Base-by-base conservation (phyloP, 37 sponge, comb jelly and placozoan genomes). In the Aplysina aerophoba region DNA sequence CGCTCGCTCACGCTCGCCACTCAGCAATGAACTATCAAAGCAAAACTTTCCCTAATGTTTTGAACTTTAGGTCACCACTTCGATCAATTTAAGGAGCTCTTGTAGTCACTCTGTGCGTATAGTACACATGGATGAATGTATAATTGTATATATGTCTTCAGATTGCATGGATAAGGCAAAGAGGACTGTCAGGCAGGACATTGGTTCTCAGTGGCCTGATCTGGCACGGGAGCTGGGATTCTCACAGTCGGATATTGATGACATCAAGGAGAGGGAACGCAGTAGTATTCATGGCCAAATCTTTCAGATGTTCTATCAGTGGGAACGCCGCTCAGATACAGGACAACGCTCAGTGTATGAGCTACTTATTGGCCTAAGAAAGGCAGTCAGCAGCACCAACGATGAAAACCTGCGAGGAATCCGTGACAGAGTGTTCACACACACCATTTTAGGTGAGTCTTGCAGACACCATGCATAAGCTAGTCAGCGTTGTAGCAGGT, bases 181-280 rank as follows among this genome's bases (percentile, higher is more conserved):
- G 50, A 44, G 50, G 50, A 44, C 50, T 44, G 50, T 69, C 11
- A 30, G 33, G 17, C 30, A 35, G 35, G 34, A 28, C 71, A 75
- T 75, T 40, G 78, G 78, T 21, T 31, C 4, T 22, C 1, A 44
- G 41, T 75, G 78, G 78, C 78, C 78, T 19, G 22, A 53, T 39
- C 15, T 75, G 53, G 78, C 78, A 25, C 44, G 78, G 1, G 54
- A 19, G 37, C 54, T 75, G 53, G 3, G 4, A 44, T 75, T 75
- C 40, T 24, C 22, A 19, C 22, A 75, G 38, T 39, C 78, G 24
- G 78, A 75, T 11, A 75, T 75, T 41, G 78, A 75, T 75, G 78
- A 40, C 21, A 75, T 75, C n/a, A 41, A 11, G 38, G 78, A 25
- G 17, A 24, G 54, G 4, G 54, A 40, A 1, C 78, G 54, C 12